Base-by-base conservation (phyloP, 2,888 invertebrate species). In the Netelia melanura region DNA sequence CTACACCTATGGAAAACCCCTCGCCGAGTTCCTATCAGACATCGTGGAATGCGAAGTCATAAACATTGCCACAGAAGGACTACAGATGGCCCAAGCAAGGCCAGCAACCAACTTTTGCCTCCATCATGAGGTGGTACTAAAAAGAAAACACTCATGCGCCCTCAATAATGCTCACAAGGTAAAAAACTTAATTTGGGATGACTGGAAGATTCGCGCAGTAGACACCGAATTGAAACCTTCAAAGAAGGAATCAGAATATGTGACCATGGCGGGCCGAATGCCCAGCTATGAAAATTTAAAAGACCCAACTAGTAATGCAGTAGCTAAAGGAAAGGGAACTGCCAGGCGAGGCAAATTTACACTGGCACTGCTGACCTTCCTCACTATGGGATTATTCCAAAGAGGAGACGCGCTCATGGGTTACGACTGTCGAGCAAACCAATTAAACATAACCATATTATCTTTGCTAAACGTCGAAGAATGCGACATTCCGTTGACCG, bases 101-200 rank as follows among this genome's bases (percentile, higher is more conserved):
- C 11, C 48, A 48, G 2, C 48, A 3, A 1, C 48, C 1, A 48
- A 9, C 11, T 74, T 25, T 3, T 80, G 80, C 23, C n/a, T 80
- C 1, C n/a, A 58, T 3, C 72, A 72, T 14, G 74, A 74, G 10
- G 14, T 48, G 2, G 1, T 8, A 3, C 0, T 44, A 21, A 9
- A 14, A 0, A 64, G 10, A 14, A 30, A 17, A 44, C 48, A n/a
- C 5, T 30, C n/a, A 25, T 82, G 81, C 25, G 81, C 81, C 0
- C 14, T 76, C 0, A 71, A 74, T 10, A 38, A 68, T 2, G 76
- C 76, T 14, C n/a, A 62, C 1, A 48, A n/a, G 11, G 14, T 52
- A 14, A 72, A 61, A 11, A 2, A 11, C 0, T 25, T 21, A 9
- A 30, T 61, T 0, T 21, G 25, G 38, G 23, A 54, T 9, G 9